These are phyloP conservation scores for Chrysaora quinquecirrha DNA, from an alignment of 30 jellyfish, hydroid and myxozoan species.

Conservation along the genomic window DNA sequence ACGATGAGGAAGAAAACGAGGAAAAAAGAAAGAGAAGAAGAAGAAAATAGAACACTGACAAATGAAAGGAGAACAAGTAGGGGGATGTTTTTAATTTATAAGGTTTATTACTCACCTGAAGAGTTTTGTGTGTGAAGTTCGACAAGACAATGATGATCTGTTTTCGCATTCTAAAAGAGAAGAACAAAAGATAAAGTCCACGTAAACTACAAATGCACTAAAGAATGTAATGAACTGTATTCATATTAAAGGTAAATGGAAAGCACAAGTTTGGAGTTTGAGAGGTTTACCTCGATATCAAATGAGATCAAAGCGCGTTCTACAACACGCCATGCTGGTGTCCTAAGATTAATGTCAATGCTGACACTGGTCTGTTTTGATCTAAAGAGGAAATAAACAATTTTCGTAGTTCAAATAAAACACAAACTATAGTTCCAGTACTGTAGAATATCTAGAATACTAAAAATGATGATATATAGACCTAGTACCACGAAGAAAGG, in stretches of 20 bases:
- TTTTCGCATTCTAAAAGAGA: constrained; percentile 39
- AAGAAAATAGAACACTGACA: not conserved
- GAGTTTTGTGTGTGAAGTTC: constrained; percentile 21
- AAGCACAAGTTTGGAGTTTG: no score
- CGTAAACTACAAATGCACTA: no score
- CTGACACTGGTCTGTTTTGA: constrained; percentile 42
- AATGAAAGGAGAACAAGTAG: no score
- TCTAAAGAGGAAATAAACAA: constrained; percentile 19
- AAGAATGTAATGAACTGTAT: no score
- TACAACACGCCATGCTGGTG: constrained; percentile 75
- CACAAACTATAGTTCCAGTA: no score
- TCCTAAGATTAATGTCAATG: constrained; percentile 56
- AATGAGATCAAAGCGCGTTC: constrained; percentile 54
- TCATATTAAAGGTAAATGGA: no score
- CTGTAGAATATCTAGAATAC: no score
- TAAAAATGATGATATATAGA: no score
- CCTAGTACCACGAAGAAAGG: no score
- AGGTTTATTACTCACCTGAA: constrained; percentile 1
- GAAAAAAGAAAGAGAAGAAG: not conserved
- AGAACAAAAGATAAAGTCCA: no score
- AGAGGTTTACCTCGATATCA: constrained; percentile 60
- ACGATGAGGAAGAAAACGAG: not conserved
- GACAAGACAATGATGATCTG: constrained; percentile 45
- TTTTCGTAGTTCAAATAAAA: not conserved
- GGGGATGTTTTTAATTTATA: no score